Evolutionary conservation across 2,113 vertebrate genomes (phyloP).

Genomic region (Vulpes lagopus): DNA sequence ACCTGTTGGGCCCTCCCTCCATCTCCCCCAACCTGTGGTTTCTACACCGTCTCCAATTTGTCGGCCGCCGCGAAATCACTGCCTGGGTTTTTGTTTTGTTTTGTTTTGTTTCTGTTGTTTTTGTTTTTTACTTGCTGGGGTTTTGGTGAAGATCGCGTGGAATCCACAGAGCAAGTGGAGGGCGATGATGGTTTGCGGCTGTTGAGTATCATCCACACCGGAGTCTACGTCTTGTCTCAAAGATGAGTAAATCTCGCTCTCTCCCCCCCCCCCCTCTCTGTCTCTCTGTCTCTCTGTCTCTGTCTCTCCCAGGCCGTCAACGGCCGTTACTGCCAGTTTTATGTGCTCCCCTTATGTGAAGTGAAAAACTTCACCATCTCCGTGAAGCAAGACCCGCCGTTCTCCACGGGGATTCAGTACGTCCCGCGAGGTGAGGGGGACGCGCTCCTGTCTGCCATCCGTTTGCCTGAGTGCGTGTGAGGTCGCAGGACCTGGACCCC

Average conservation of each 20-base stretch:
- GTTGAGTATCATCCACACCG: neutral
- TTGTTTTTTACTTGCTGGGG: neutral
- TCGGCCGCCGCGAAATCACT: neutral
- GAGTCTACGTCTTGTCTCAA: no score
- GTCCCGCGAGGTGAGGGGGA: neutral
- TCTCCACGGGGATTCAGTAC: neutral
- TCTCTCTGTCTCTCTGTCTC: no score
- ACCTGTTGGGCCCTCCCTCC: neutral
- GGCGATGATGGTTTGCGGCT: neutral
- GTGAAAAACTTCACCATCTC: neutral
- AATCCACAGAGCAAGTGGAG: neutral
- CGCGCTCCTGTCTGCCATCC: neutral
- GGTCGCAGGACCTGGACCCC: no score
- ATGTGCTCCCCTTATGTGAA: accelerated
- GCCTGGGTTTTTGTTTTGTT: no score
- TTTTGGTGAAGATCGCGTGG: neutral
- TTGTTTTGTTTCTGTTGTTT: no score
- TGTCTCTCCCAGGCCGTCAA: neutral
- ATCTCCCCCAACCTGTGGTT: neutral
- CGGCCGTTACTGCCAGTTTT: neutral
- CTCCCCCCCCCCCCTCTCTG: no score
- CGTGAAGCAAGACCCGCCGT: accelerated
- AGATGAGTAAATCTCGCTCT: accelerated
- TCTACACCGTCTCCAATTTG: neutral
- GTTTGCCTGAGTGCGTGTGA: neutral